Evolutionary conservation across 2,888 invertebrate genomes (phyloP), one percentile per base, ranked within the genome.

Genomic region (Drosophila cognata): DNA sequence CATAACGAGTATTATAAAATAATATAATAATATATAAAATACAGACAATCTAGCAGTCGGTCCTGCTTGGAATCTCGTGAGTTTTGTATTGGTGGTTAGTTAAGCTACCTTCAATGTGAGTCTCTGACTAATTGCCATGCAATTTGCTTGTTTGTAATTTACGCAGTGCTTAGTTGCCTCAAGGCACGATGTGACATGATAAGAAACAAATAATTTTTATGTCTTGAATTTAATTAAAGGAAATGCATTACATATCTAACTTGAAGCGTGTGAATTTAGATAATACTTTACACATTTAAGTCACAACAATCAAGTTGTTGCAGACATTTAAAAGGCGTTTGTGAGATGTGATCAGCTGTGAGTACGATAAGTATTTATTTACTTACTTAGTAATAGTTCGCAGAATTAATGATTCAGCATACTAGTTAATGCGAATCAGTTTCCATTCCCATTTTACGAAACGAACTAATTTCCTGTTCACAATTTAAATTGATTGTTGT

Each of bases 91-190:
- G 46, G 61, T 52, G 58, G n/a, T 25, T 71, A 57, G 29, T 64
- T 63, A 43, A 31, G 50, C 36, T 50, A 51, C 48, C 59, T 46
- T n/a, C 38, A 8, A 61, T 41, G 50, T 73, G 48, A 67, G 67
- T 77, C 57, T 79, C 79, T 79, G 64, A 65, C 71, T 83, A 88
- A 88, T 85, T 85, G 77, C 64, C 74, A 65, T 75, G 78, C 84
- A 81, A 85, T 83, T 88, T 71, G 31, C 59, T 52, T 52, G 56
- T 60, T 57, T 57, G 61, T 67, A 77, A 76, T 68, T 72, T 58
- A 31, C 62, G 46, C 21, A 50, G 53, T 52, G 60, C 38, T 79
- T 73, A 73, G 77, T 72, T 79, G 52, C 69, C 77, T 63, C 64
- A 77, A 52, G 35, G 33, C 48, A 59, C 61, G 62, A 76, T 79